Evolutionary conservation across 2,888 invertebrate genomes (phyloP), one percentile per base, ranked within the genome.

Genomic region (Orthonevra nobilis): DNA sequence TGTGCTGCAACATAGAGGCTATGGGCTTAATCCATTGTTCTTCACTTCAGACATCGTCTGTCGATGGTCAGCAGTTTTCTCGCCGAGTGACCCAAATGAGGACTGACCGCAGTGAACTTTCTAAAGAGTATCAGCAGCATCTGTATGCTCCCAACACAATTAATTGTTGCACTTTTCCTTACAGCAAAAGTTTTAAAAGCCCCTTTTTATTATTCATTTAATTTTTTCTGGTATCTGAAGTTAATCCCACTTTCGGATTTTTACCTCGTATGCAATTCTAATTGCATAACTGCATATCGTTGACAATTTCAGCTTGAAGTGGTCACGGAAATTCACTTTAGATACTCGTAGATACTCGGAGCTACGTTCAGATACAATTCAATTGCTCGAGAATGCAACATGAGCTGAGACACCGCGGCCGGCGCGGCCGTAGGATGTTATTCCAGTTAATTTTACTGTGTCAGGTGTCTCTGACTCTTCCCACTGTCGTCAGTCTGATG

Each of bases 381-480:
- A 42, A 46, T 1, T 3, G 26, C 9, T 26, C 44, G n/a, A 32
- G 26, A 44, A 28, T 44, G 50, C 28, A 63, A 64, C 32, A 36
- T 44, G 50, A 56, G 36, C 36, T 58, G 48, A 26, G 48, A 64
- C 61, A 64, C 61, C n/a, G n/a, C n/a, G n/a, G n/a, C n/a, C n/a
- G 2, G 9, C 56, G 28, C 32, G 23, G 15, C 38, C 34, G 69
- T 56, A 63, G 75, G 69, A 56, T 15, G 69, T 26, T 17, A 46
- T 46, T 69, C 63, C 75, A 60, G 66, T 54, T 38, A 34, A 56
- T 63, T 63, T 70, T 50, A 48, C 56, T 63, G 56, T 70, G 75
- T 77, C 75, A 77, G 69, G 70, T 77, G 75, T 75, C n/a, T n/a
- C 32, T 68, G 48, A 42, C 44, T 64, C 75, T 64, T 77, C 70